Base-by-base conservation (phyloP, 2,113 vertebrate species). In the Bagarius yarrelli region DNA sequence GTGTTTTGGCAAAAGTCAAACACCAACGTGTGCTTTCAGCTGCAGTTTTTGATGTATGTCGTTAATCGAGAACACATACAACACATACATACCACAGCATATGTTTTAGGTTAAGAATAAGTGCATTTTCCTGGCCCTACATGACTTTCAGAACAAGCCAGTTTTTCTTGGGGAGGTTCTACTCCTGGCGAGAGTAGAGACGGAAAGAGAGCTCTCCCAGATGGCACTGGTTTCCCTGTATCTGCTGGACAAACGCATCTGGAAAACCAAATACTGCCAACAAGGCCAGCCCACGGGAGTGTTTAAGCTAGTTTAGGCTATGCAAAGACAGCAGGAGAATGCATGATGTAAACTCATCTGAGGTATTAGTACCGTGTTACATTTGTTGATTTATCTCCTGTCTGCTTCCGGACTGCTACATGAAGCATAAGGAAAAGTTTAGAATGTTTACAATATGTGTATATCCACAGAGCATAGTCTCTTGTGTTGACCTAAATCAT, bases 191-290 rank as follows among this genome's bases (percentile, higher is more conserved):
- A 66, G 18, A 81, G 74, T 63, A 81, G 55, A 47, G 40, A 71
- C 50, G 34, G 23, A 55, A 61, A 66, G 16, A 30, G 67, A 23
- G 32, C 52, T 66, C 53, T 80, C 83, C 63, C 83, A 80, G 72
- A 79, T 84, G 83, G 78, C 25, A 55, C 60, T 52, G 50, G 50
- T 64, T 69, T 59, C 73, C 8, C 32, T 75, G 50, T 47, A 64
- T 85, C 70, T 82, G 63, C 67, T 72, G 50, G 25, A 60, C 25
- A 32, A 71, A 71, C 70, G 76, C 83, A 84, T 85, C 81, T 87
- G 81, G 85, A 83, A 87, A 83, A 87, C 70, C 34, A 81, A 87
- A 85, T 44, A 25, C 52, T 76, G 52, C 78, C 57, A 55, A 74
- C 81, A 83, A 64, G 81, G 78, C 81, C 60, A 85, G 75, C 61